These are phyloP conservation scores for Pardalotus punctatus DNA, from an alignment of 2,113 vertebrate genomes.

Conservation along the genomic window DNA sequence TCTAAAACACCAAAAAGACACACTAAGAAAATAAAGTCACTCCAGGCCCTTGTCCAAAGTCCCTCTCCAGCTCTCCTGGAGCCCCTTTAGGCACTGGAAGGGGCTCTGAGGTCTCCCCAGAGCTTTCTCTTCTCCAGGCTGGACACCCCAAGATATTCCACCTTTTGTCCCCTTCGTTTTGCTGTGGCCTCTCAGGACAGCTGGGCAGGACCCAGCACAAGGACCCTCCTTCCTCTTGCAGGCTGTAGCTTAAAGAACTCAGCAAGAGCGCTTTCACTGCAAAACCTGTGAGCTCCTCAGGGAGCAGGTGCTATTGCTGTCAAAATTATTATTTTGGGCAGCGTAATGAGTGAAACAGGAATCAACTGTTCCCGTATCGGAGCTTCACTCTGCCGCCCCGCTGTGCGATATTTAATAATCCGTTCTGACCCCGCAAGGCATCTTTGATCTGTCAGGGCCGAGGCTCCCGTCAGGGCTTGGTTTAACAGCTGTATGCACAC, in stretches of 20 bases:
- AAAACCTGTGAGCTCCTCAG: background rate
- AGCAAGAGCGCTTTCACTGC: background rate
- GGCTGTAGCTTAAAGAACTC: background rate
- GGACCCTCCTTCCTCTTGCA: background rate
- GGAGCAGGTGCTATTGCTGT: background rate
- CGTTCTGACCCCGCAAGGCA: background rate
- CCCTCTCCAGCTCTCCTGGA: background rate
- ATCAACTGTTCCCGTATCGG: background rate
- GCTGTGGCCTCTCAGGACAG: background rate
- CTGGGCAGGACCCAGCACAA: background rate
- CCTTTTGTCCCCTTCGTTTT: background rate
- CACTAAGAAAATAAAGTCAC: background rate
- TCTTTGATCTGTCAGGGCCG: background rate
- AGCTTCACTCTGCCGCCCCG: background rate
- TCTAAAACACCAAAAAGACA: background rate
- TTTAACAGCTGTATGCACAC: background rate
- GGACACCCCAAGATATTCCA: background rate
- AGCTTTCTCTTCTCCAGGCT: background rate
- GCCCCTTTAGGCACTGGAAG: background rate
- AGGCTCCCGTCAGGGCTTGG: background rate
- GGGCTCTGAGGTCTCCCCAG: background rate
- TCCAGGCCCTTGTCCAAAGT: background rate
- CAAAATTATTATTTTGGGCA: background rate
- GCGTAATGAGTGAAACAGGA: background rate
- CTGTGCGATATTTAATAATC: background rate